phyloP scores from a whole-genome alignment of 2,888 invertebrate genomes.

The Drosophila diplacantha region DNA sequence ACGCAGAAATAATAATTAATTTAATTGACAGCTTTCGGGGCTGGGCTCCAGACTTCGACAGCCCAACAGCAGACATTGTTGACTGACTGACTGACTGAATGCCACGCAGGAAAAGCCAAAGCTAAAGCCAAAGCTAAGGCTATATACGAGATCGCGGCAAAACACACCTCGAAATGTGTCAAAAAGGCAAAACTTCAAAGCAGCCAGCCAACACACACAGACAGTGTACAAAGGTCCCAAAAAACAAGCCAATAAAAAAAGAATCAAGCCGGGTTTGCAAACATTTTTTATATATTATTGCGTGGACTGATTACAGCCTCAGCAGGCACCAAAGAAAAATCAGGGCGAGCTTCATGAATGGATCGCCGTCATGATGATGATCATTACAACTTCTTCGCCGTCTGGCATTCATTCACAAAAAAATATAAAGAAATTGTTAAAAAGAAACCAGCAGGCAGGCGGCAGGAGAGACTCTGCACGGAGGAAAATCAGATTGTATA shows the following conservation, averaged over 20 bases:
- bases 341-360: slow-evolving; percentile 68
- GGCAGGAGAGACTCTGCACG: slow-evolving; percentile 15
- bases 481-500: background rate
- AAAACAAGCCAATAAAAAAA: slow-evolving; percentile 57
- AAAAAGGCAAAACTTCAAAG: slow-evolving; percentile 52
- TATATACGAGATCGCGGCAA: slow-evolving; percentile 59
- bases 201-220: slow-evolving; percentile 41
- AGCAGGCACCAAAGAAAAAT: slow-evolving; percentile 24
- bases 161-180: slow-evolving; percentile 71
- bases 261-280: slow-evolving; percentile 56
- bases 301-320: slow-evolving; percentile 73
- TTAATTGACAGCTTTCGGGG: slow-evolving; percentile 76
- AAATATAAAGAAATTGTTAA: slow-evolving; percentile 12
- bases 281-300: slow-evolving; percentile 65
- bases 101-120: slow-evolving; percentile 70
- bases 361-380: slow-evolving; percentile 38
- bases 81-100: slow-evolving; percentile 56
- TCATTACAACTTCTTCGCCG: slow-evolving; percentile 41
- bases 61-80: slow-evolving; percentile 19
- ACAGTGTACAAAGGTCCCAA: slow-evolving; percentile 32
- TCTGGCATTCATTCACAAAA: slow-evolving; percentile 44
- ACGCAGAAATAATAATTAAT: slow-evolving; percentile 73
- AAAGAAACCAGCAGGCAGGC: slow-evolving; percentile 21
- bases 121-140: slow-evolving; percentile 36
- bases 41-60: slow-evolving; percentile 52